Evolutionary conservation across 2,888 invertebrate species (phyloP), one percentile per base, ranked within the genome.

Genomic region (Lasioglossum leucozonium): DNA sequence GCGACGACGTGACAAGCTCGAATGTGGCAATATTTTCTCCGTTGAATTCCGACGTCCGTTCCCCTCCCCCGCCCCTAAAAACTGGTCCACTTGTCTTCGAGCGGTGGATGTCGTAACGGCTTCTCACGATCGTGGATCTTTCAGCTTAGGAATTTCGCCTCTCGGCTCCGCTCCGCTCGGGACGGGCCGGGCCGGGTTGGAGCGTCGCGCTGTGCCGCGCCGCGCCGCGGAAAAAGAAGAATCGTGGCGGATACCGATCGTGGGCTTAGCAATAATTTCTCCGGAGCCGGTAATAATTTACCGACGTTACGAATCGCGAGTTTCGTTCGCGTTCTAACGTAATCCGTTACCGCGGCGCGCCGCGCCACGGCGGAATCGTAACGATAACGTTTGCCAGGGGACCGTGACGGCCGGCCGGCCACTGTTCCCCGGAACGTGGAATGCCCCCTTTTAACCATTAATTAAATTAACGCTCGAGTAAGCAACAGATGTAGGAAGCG

Each of bases 381-480:
- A 47, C 75, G 75, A 76, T 76, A 76, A 76, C 55, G 75, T 75
- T 62, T 44, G 37, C 62, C 62, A 62, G 78, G 44, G 44, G 72
- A 72, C 72, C 65, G 80, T 75, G 47, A 78, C 72, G 72, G 72
- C 42, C 86, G 72, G 72, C 42, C 86, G 65, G 74, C 69, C 74
- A 74, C 82, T 85, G 79, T 77, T 79, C 82, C 37, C 58, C 75
- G 77, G 84, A 87, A 87, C 65, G 78, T 80, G 82, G 75, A 82
- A 78, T 44, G 37, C 26, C 16, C 69, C 13, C 72, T n/a, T 44
- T 80, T 47, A 58, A 81, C 77, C 76, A 79, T 88, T 82, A 87
- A 88, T 86, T 79, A 83, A 81, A 87, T 88, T 80, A 85, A 84
- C 86, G 84, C 81, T 87, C 79, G 87, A 79, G 73, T 65, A 84